Evolutionary conservation across 2,797 vertebrate genomes (phyloP), one percentile per base, ranked within the genome.

Genomic region (Anguilla anguilla): DNA sequence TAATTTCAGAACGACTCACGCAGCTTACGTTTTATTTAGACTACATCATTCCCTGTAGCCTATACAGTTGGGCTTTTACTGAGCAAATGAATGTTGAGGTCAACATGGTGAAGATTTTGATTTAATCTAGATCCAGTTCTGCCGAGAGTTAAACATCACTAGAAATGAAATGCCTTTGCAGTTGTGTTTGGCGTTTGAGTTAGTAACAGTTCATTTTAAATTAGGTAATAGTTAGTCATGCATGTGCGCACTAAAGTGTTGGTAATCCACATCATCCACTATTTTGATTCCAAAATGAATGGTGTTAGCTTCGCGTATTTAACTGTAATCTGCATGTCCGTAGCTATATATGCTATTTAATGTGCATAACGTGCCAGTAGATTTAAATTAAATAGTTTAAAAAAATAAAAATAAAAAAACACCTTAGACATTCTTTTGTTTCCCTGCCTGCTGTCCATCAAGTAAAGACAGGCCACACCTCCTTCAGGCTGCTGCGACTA

Each of bases 401-500:
- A 43, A 43, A 43, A 43, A 43, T 15, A 55, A 55, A 72, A 72
- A 72, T 19, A 6, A 25, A 72, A 13, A n/a, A 10, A n/a, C 31
- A 11, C 10, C 53, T 74, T 35, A 39, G 2, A 13, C 31, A 35
- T 39, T 39, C 69, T 74, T 74, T 74, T 74, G 87, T 28, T 67
- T 22, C 6, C 6, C 15, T 11, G 3, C 13, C 11, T 43, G 87
- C 91, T 85, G 92, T 91, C 93, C 91, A 87, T 93, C 93, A 88
- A 89, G 72, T 53, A 28, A 6, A 85, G 84, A 13, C 83, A 25
- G 31, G 85, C 67, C 85, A 93, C 90, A 89, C 92, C 84, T 92
- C 92, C 89, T 89, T 90, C 93, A 95, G 95, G 96, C 92, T 95
- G 90, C 95, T 91, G 92, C 92, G 96, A 95, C 93, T 93, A 92